phyloP scores from a whole-genome alignment of 37 sponge, comb jelly and placozoan species.

The Ianthella basta region DNA sequence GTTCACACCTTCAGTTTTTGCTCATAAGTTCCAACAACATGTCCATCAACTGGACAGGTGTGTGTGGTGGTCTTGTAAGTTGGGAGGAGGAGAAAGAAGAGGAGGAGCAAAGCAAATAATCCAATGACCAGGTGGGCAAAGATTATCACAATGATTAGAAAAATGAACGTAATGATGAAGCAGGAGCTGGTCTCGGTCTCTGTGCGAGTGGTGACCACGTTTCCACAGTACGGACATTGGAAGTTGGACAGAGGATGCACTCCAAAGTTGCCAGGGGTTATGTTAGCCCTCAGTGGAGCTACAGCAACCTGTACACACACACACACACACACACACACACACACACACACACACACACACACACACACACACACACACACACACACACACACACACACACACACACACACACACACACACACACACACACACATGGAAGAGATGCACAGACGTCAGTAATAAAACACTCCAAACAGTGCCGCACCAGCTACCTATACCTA shows the following conservation, averaged over 20 bases:
- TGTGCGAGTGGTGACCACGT: neutral
- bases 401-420: conserved; percentile 9
- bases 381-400: conserved; percentile 17
- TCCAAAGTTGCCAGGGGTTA: neutral
- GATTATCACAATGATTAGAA: neutral
- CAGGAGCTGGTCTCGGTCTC: neutral
- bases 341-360: conserved; percentile 10
- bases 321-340: neutral
- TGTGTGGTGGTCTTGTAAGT: too few relatives aligned
- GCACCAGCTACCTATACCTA: too few relatives aligned
- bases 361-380: conserved; percentile 11
- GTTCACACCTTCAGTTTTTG: too few relatives aligned
- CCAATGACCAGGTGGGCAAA: neutral
- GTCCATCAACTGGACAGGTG: too few relatives aligned
- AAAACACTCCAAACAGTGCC: too few relatives aligned
- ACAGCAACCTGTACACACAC: neutral
- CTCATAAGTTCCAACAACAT: too few relatives aligned
- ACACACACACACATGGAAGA: too few relatives aligned
- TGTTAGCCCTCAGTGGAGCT: neutral
- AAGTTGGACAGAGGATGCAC: conserved; percentile 3
- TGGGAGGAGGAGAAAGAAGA: too few relatives aligned
- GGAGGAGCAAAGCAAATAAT: neutral
- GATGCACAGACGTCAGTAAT: too few relatives aligned
- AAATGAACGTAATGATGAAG: too few relatives aligned
- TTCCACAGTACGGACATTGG: conserved; percentile 11